These are phyloP conservation scores for Sclerurus mexicanus DNA, from an alignment of 2,113 vertebrate species.

Conservation along the genomic window DNA sequence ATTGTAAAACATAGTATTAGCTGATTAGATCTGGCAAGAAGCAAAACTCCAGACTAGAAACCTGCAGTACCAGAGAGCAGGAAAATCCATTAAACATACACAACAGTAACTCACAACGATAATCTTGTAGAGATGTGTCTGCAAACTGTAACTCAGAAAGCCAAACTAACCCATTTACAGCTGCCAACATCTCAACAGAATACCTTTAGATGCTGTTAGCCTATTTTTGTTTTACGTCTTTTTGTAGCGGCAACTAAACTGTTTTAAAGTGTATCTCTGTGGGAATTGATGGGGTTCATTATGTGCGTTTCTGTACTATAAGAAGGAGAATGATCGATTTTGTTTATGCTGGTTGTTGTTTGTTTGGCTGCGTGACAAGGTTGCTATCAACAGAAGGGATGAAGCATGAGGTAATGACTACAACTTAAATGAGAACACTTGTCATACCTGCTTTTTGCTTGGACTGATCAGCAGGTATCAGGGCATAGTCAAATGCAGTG, in stretches of 20 bases:
- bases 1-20: constrained; percentile 10
- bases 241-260: constrained; percentile 18
- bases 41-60: constrained; percentile 19
- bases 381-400: constrained; percentile 62
- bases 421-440: constrained; percentile 45
- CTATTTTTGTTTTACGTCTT: constrained; percentile 23
- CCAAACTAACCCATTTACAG: constrained; percentile 53
- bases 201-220: constrained; percentile 39
- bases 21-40: constrained; percentile 7
- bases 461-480: background rate
- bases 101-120: constrained; percentile 45
- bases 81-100: constrained; percentile 24
- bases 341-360: constrained; percentile 57
- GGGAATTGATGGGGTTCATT: constrained; percentile 64
- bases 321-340: constrained; percentile 46
- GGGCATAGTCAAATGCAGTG: constrained; percentile 18
- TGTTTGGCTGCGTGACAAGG: constrained; percentile 71
- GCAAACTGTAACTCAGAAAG: constrained; percentile 49
- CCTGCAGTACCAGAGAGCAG: constrained; percentile 14
- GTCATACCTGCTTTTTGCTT: constrained; percentile 53
- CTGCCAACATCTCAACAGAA: constrained; percentile 40
- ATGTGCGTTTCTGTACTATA: constrained; percentile 47
- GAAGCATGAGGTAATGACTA: constrained; percentile 68
- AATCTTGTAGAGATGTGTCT: constrained; percentile 48
- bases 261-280: constrained; percentile 32